phyloP scores from a whole-genome alignment of 2,888 invertebrate genomes.

The Ceriagrion tenellum region DNA sequence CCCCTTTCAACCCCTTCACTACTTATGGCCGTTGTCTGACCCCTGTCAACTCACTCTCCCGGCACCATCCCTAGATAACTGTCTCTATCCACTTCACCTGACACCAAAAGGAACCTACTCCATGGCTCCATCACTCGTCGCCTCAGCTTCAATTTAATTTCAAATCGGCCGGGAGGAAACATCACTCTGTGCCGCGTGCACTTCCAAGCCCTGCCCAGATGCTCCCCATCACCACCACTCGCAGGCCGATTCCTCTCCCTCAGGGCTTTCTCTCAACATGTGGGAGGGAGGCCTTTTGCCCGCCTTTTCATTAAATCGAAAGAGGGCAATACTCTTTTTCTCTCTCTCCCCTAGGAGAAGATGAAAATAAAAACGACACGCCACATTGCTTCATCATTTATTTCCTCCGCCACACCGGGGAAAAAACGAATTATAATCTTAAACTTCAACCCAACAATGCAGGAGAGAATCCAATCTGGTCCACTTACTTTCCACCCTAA shows the following conservation, averaged over 20 bases:
- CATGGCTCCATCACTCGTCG: conserved; percentile 37
- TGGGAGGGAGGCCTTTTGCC: neutral
- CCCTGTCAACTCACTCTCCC: no score
- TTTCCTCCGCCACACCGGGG: neutral
- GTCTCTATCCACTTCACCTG: neutral
- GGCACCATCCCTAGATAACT: no score
- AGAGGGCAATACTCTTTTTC: neutral
- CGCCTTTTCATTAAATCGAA: conserved; percentile 29
- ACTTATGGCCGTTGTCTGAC: no score
- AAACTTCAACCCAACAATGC: no score
- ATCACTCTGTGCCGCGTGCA: neutral
- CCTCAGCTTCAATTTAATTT: conserved; percentile 52
- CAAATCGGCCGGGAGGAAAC: conserved; percentile 1
- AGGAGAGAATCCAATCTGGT: no score
- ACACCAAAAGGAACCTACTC: conserved; percentile 20
- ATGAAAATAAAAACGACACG: neutral
- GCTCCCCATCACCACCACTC: neutral
- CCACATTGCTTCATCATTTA: neutral
- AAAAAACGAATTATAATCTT: neutral
- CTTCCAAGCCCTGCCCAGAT: neutral
- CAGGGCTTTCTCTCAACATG: neutral
- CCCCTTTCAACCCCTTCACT: neutral
- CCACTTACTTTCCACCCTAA: no score
- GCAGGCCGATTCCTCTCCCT: neutral
- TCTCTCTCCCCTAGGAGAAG: neutral